A percentile compares a stretch with the other conserved stretches of the same genome.
phyloP scores from a whole-genome alignment of 2,113 vertebrate species.

The Nibea albiflora region DNA sequence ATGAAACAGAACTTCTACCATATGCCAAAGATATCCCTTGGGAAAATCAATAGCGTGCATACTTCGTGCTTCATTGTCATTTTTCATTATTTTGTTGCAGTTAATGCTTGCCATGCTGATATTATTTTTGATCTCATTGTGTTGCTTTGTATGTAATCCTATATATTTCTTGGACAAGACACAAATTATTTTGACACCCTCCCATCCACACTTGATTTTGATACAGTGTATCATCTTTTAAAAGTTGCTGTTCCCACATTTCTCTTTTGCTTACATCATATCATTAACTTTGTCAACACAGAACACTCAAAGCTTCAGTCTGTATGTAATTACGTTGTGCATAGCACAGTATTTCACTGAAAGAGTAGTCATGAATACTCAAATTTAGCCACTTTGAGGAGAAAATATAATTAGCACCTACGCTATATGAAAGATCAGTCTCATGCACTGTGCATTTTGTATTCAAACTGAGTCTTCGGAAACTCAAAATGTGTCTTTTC shows the following conservation, averaged over 20 bases:
- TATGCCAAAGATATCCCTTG: constrained; percentile 12
- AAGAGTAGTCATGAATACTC: background rate
- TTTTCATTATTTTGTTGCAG: background rate
- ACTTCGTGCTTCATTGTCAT: background rate
- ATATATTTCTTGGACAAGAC: background rate
- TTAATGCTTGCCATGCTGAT: background rate
- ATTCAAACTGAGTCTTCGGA: background rate
- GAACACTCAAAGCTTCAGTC: background rate
- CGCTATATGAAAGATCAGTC: background rate
- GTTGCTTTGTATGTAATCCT: background rate
- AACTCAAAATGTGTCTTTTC: background rate
- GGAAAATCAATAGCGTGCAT: background rate
- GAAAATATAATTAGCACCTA: background rate
- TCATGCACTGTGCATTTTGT: background rate
- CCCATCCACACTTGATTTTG: background rate
- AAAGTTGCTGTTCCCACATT: background rate
- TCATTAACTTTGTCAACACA: background rate
- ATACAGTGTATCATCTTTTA: background rate
- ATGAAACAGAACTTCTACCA: constrained; percentile 22
- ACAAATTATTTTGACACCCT: background rate
- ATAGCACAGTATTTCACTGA: background rate
- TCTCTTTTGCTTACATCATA: background rate
- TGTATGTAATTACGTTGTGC: background rate
- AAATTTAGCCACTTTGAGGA: background rate
- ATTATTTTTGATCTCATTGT: background rate